phyloP scores from a whole-genome alignment of 2,888 invertebrate genomes.

The Volucella inflata region DNA sequence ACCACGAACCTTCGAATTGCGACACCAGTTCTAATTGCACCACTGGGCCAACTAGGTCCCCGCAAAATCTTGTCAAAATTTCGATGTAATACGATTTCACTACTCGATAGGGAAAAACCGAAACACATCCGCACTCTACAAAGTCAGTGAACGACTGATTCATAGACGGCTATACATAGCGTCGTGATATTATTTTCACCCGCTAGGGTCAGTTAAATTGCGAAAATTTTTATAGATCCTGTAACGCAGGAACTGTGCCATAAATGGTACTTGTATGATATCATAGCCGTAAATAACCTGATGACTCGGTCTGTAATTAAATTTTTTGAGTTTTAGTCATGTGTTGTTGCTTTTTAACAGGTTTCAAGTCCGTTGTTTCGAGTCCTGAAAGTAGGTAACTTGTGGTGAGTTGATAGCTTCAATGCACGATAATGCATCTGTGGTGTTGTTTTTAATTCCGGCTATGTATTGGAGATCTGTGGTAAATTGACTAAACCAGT shows the following conservation, averaged over 20 bases:
- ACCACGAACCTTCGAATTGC: too few relatives aligned
- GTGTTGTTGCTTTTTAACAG: conserved; percentile 6
- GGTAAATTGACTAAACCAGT: conserved; percentile 13
- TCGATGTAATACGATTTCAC: too few relatives aligned
- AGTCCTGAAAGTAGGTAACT: conserved; percentile 11
- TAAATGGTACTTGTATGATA: conserved; percentile 14
- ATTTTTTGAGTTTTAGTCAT: conserved; percentile 20
- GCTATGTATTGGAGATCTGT: conserved; percentile 6
- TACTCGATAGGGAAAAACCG: too few relatives aligned
- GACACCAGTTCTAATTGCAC: too few relatives aligned
- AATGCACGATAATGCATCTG: conserved; percentile 25
- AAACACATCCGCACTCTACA: too few relatives aligned
- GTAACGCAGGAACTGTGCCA: conserved; percentile 1
- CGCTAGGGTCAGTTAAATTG: too few relatives aligned
- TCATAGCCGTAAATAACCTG: conserved; percentile 5
- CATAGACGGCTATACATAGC: too few relatives aligned
- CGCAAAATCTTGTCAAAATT: too few relatives aligned
- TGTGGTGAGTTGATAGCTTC: conserved; percentile 22
- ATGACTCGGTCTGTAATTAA: not conserved
- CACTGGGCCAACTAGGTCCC: too few relatives aligned
- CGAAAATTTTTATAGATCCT: too few relatives aligned
- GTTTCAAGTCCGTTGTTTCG: not conserved
- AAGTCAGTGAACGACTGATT: too few relatives aligned
- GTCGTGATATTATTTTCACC: too few relatives aligned
- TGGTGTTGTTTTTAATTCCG: conserved; percentile 17